A percentile compares a stretch with the other conserved stretches of the same genome.
Evolutionary conservation across 2,797 vertebrate species (phyloP).

Genomic region (Crax fasciolata): DNA sequence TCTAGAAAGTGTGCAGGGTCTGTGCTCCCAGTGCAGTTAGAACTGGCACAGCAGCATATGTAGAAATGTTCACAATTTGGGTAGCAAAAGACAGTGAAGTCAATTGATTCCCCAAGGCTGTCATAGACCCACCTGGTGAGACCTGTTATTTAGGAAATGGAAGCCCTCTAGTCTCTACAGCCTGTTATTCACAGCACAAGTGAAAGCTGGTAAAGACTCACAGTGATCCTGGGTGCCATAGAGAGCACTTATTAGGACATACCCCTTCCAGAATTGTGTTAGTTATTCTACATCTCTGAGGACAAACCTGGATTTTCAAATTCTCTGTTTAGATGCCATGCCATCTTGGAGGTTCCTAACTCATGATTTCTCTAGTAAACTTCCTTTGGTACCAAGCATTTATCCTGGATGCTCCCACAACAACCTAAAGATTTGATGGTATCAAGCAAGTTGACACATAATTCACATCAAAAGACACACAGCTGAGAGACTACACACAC

Average conservation of each 20-base stretch:
- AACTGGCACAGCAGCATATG: background rate
- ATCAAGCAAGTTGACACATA: background rate
- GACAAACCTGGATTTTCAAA: background rate
- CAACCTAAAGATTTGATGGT: background rate
- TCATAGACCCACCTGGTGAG: background rate
- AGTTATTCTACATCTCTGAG: background rate
- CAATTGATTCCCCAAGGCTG: background rate
- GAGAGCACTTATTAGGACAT: background rate
- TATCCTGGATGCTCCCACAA: background rate
- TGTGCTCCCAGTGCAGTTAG: fast-evolving
- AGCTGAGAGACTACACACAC: background rate
- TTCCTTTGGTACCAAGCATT: background rate
- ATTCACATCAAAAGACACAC: background rate
- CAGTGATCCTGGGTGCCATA: background rate
- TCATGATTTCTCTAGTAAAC: background rate
- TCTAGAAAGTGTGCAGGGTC: background rate
- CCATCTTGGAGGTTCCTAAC: background rate
- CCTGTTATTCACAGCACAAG: background rate
- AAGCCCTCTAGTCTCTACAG: background rate
- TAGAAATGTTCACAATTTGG: background rate
- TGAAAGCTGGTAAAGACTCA: background rate
- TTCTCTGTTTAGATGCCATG: background rate
- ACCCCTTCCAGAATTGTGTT: background rate
- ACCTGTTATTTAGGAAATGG: background rate
- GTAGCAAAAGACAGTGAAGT: background rate